Conservation (phyloP, 1,140 invertebrate genomes). For the Wiebesia pumilae region DNA sequence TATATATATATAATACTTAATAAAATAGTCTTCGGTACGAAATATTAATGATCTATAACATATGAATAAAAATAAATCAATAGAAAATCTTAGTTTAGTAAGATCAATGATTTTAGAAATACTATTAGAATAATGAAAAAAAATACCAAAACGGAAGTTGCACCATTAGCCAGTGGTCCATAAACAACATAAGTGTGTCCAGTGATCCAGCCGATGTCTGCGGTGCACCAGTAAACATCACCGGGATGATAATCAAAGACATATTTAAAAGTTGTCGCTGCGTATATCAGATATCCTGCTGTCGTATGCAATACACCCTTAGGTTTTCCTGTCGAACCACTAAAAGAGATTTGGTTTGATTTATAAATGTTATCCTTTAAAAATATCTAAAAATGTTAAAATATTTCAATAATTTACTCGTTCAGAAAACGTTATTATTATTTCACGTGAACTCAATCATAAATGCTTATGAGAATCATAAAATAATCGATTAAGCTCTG, state of each 20-base stretch:
- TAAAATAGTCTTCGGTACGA: too few species aligned
- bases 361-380: background rate
- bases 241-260: constrained; percentile 94
- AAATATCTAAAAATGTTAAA: background rate
- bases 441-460: too few species aligned
- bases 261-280: constrained; percentile 92
- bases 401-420: background rate
- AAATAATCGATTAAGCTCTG: too few species aligned
- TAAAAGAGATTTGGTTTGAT: constrained; percentile 64
- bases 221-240: constrained; percentile 98
- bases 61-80: background rate
- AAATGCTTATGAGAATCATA: too few species aligned
- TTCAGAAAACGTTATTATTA: too few species aligned
- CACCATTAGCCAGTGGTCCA: constrained; percentile 94
- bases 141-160: constrained; percentile 89
- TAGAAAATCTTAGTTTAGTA: background rate
- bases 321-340: constrained; percentile 97
- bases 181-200: constrained; percentile 98
- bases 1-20: too few species aligned
- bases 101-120: background rate
- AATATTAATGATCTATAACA: background rate
- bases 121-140: background rate
- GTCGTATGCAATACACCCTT: constrained; percentile 97
- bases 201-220: constrained; percentile 99
- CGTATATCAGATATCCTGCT: constrained; percentile 94